These are phyloP conservation scores for Machaerirhynchus nigripectus DNA, from an alignment of 2,113 vertebrate genomes.

Conservation along the genomic window DNA sequence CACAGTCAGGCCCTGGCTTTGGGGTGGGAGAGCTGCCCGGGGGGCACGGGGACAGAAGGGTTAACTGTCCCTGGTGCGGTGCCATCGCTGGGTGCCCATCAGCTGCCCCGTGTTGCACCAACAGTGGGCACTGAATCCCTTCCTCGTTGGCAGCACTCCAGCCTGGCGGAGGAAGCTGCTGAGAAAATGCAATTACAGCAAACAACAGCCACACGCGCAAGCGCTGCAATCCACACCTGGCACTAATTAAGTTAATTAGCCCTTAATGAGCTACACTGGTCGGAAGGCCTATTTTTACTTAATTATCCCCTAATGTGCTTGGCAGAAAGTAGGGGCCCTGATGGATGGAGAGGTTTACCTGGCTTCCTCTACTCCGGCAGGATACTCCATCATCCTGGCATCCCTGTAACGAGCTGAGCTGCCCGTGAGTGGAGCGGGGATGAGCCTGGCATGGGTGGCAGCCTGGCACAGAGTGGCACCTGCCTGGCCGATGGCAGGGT, in stretches of 20 bases:
- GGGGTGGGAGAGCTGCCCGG: fast-evolving
- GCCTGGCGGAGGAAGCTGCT: slow-evolving; percentile 53
- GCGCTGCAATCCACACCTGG: slow-evolving; percentile 77
- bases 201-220: slow-evolving; percentile 71
- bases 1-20: fast-evolving
- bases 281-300: slow-evolving; percentile 82
- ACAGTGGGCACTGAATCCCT: slow-evolving; percentile 35
- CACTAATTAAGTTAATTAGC: slow-evolving; percentile 83
- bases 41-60: background rate
- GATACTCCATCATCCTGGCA: slow-evolving; percentile 18
- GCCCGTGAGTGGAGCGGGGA: fast-evolving
- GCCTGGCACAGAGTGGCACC: background rate
- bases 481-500: background rate
- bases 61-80: background rate
- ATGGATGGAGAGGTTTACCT: slow-evolving; percentile 60
- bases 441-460: background rate
- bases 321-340: slow-evolving; percentile 60
- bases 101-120: slow-evolving; percentile 31
- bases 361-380: slow-evolving; percentile 28
- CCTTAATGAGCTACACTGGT: slow-evolving; percentile 80
- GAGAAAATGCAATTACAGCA: slow-evolving; percentile 76
- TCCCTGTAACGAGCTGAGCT: background rate
- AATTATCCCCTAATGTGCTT: slow-evolving; percentile 78
- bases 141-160: slow-evolving; percentile 61
- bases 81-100: background rate